Evolutionary conservation across 1,140 invertebrate species (phyloP).

Genomic region (Sitodiplosis mosellana): DNA sequence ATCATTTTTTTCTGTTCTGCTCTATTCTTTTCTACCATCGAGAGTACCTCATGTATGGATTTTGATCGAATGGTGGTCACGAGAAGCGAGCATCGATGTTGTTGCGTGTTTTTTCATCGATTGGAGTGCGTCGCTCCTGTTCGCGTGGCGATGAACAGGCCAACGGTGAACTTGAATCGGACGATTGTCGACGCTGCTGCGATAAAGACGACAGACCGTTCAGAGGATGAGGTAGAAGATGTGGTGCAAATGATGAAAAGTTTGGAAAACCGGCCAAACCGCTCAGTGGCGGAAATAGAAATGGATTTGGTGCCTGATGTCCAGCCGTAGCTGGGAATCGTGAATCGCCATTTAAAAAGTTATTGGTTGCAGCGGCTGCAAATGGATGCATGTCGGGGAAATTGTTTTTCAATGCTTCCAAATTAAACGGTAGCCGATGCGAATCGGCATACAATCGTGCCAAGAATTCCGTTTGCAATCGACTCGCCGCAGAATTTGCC

Average conservation of each 20-base stretch:
- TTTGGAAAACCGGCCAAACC: constrained; percentile 23
- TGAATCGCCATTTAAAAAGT: constrained; percentile 21
- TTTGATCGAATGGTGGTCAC: constrained; percentile 14
- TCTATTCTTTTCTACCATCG: too few species aligned
- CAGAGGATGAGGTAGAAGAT: constrained; percentile 12
- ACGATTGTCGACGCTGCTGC: constrained; percentile 21
- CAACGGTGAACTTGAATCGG: constrained; percentile 18
- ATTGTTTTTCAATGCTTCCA: constrained; percentile 33
- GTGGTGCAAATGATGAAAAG: constrained; percentile 13
- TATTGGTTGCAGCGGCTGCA: constrained; percentile 20
- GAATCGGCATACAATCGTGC: constrained; percentile 64
- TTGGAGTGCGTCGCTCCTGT: neutral
- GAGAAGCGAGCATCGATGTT: constrained; percentile 20
- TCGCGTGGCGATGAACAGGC: constrained; percentile 12
- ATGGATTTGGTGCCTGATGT: constrained; percentile 27
- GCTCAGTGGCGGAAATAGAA: constrained; percentile 29
- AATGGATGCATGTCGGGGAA: constrained; percentile 9
- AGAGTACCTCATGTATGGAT: too few species aligned
- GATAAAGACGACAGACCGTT: constrained; percentile 21
- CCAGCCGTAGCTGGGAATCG: constrained; percentile 18
- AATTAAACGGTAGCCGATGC: constrained; percentile 27
- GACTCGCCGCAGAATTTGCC: constrained; percentile 16
- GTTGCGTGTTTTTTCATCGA: constrained; percentile 6
- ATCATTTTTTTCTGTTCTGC: too few species aligned
- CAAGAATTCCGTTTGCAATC: constrained; percentile 57